A percentile compares a stretch with the other conserved stretches of the same genome.
phyloP scores from a whole-genome alignment of 2,113 vertebrate genomes.

The Cyanoderma ruficeps region DNA sequence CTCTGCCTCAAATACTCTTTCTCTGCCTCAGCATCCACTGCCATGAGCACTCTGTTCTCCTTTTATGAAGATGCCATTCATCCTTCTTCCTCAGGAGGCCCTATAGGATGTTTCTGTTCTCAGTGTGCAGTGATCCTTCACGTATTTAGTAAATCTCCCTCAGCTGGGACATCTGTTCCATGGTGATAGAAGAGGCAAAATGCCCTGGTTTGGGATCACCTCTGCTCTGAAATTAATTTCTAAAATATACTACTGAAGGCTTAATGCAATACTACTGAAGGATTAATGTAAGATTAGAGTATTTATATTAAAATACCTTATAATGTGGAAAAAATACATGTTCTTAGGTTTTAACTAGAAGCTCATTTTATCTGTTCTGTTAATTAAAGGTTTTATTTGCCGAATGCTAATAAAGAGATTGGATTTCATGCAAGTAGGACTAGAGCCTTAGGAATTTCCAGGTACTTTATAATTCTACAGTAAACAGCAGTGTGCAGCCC shows the following conservation, averaged over 20 bases:
- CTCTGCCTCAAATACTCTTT: neutral
- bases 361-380: neutral
- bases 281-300: slow-evolving; percentile 50
- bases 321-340: slow-evolving; percentile 11
- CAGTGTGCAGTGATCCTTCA: neutral
- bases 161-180: neutral
- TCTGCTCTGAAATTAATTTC: slow-evolving; percentile 15
- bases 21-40: neutral
- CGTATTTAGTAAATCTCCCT: neutral
- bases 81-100: neutral
- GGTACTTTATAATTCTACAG: neutral
- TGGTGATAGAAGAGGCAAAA: slow-evolving; percentile 19
- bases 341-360: slow-evolving; percentile 18
- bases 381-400: slow-evolving; percentile 33
- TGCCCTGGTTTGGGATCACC: neutral
- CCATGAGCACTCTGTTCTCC: neutral
- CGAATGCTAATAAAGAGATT: slow-evolving; percentile 20
- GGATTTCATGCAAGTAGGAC: neutral
- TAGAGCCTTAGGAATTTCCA: neutral
- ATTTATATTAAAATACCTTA: slow-evolving; percentile 12
- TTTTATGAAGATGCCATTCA: slow-evolving; percentile 18
- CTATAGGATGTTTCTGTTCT: slow-evolving; percentile 21
- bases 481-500: neutral
- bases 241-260: slow-evolving; percentile 15
- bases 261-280: slow-evolving; percentile 30